Evolutionary conservation across 2,888 invertebrate species (phyloP).

Genomic region (Eristalis intricaria): DNA sequence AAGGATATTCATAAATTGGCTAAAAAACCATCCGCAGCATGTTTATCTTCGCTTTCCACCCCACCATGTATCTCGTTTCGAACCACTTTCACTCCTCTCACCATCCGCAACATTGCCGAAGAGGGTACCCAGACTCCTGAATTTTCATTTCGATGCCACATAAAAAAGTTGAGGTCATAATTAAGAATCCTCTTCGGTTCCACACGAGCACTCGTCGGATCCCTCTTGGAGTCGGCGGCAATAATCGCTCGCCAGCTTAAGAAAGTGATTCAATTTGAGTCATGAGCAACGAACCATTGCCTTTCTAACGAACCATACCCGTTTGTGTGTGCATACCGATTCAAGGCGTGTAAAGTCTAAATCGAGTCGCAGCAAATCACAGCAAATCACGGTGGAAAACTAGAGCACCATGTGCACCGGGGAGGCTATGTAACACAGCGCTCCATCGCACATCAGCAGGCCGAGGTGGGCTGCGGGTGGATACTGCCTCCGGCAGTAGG

Average conservation of each 20-base stretch:
- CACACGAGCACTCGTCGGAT: neutral
- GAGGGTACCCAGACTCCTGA: neutral
- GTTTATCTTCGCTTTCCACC: neutral
- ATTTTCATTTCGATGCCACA: neutral
- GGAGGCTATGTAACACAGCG: slow-evolving; percentile 28
- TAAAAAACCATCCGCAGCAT: too few species aligned
- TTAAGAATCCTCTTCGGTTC: neutral
- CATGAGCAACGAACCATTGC: slow-evolving; percentile 23
- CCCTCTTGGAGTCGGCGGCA: neutral
- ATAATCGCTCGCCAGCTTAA: neutral
- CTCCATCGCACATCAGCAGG: neutral
- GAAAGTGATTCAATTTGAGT: slow-evolving; percentile 31
- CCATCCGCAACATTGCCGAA: too few species aligned
- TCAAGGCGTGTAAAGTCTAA: neutral
- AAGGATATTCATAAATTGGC: too few species aligned
- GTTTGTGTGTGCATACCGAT: neutral
- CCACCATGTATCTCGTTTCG: neutral
- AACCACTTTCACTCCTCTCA: neutral
- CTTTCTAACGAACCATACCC: slow-evolving; percentile 28
- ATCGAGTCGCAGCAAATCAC: neutral
- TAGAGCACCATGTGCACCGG: slow-evolving; percentile 47
- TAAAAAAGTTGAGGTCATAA: neutral
- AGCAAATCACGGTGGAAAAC: slow-evolving; percentile 21
- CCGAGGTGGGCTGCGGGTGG: neutral
- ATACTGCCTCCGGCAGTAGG: slow-evolving; percentile 45